Conservation (phyloP, 2,113 vertebrate species). For the Heloderma charlesbogerti region DNA sequence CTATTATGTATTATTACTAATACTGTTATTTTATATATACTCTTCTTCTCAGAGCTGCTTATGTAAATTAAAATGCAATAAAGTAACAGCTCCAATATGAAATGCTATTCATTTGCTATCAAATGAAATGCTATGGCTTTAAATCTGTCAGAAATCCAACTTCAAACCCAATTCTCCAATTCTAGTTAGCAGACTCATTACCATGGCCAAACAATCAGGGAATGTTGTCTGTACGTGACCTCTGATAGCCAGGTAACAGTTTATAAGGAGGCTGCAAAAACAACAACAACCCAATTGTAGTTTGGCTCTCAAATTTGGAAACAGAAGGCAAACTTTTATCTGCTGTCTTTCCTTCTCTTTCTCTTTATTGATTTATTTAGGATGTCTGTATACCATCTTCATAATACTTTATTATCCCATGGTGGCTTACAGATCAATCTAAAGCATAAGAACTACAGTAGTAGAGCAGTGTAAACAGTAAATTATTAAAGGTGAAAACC, state of each 20-base stretch:
- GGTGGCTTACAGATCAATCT: no score
- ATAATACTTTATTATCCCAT: not conserved
- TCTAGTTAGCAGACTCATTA: not conserved
- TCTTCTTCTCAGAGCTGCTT: not conserved
- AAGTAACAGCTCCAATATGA: not conserved
- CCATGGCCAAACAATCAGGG: not conserved
- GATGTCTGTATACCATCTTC: not conserved
- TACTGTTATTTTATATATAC: not conserved
- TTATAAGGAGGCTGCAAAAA: not conserved
- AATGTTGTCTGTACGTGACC: not conserved
- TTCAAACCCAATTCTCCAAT: not conserved
- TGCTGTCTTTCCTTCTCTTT: not conserved
- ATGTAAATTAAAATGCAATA: not conserved
- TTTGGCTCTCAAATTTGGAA: conserved; percentile 7
- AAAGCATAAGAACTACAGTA: no score
- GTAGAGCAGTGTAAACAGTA: no score
- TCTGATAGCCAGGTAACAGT: not conserved
- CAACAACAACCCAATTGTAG: not conserved
- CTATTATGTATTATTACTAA: not conserved
- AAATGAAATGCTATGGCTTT: not conserved
- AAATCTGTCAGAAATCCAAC: not conserved
- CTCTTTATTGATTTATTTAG: not conserved
- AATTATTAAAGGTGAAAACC: no score
- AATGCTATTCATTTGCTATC: not conserved
- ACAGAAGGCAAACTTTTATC: not conserved